Base-by-base conservation (phyloP, 2,888 invertebrate species). In the Palloptera scutellata region DNA sequence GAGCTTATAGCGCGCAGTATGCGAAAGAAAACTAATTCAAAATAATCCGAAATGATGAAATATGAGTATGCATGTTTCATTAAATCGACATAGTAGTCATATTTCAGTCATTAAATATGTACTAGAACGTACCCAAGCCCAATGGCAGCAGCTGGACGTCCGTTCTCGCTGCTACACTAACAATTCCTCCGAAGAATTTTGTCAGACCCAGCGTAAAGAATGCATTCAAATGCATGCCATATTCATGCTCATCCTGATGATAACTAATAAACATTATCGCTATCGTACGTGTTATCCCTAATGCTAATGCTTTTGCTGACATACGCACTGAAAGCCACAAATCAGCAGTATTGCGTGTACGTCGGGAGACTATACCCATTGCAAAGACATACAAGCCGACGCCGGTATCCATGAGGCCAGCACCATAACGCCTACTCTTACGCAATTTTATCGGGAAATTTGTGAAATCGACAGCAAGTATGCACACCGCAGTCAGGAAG, bases 221-320 rank as follows among this genome's bases (percentile, higher is more conserved):
- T 83, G 99, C 99, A 85, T 99, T 99, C 95, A 98, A 97, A 83
- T 99, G 98, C 0, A 92, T 88, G 0, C 99, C 99, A 87, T 99
- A 99, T 83, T 99, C 99, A 0, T 92, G 90, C 0, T 93, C 89
- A 83, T 96, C 94, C 77, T 93, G 92, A 67, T 94, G 93, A 83
- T 99, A 98, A 74, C 92, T 89, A 1, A 92, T 85, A 54, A 89
- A 81, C 76, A 88, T 87, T 1, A 86, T 89, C 0, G 91, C 81
- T 15, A 91, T 62, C 73, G 88, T 90, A 70, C 94, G 87, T 0
- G 86, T 86, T 1, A 89, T 69, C 0, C 94, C 94, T 52, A 94
- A 82, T 0, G 89, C 61, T 13, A 91, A 73, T 69, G 88, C 83
- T 0, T 85, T 83, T 42, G 80, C 80, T 0, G 87, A 73, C 3